Evolutionary conservation across 2,797 vertebrate species (phyloP), one percentile per base, ranked within the genome.

Genomic region (Rhincodon typus): DNA sequence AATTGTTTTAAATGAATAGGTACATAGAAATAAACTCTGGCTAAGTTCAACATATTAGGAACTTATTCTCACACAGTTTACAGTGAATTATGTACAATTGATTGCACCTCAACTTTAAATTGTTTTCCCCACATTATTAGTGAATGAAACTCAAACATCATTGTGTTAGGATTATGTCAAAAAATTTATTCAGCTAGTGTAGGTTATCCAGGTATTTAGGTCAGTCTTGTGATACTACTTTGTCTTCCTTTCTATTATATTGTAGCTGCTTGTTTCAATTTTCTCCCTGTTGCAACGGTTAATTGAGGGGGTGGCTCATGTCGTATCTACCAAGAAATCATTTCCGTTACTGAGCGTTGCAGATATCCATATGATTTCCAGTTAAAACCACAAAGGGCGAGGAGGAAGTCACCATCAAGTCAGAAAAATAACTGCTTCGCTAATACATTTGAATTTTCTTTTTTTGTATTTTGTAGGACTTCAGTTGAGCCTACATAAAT

Each of bases 351-450:
- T 84, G 6, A 84, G 82, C 42, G 10, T 84, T 84, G 38, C 62
- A 93, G 62, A 69, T 67, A 17, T 69, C 90, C 67, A 38, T 69
- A 25, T 15, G 21, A 69, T 13, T 69, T 93, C 90, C 90, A 93
- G 90, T 93, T 93, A 69, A 93, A 93, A 93, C 90, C 90, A 93
- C 90, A 93, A 69, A 93, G 66, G n/a, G 21, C 19, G 42, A 25
- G 23, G 90, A 93, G 66, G 90, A 93, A 93, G 66, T 69, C 38
- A 13, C 21, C 10, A 93, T 67, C n/a, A 93, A 66, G 7, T 91
- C 62, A 38, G 62, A 91, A 91, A 93, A 69, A 90, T 62, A 90
- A 42, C 67, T 42, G 21, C 62, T 93, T 93, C 69, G 90, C n/a
- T 27, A 10, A 93, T 42, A 2, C 38, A 23, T 25, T 23, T 69